Conservation (phyloP, 2,888 invertebrate genomes). For the Spisula solida region DNA sequence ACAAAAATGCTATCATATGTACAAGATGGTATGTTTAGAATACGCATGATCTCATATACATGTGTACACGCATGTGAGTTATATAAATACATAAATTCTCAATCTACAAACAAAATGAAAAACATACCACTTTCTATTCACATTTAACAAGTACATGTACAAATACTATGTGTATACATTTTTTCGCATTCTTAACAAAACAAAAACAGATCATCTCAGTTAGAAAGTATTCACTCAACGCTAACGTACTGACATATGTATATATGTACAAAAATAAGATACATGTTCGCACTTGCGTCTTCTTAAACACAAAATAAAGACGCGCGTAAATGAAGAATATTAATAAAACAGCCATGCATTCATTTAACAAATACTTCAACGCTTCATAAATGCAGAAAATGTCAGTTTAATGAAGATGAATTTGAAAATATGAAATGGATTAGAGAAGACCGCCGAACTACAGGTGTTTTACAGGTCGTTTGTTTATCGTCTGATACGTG, state of each 20-base stretch:
- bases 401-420: not conserved
- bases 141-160: not conserved
- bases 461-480: not conserved
- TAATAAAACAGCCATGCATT: not conserved
- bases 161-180: not conserved
- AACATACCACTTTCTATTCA: not conserved
- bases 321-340: not conserved
- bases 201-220: not conserved
- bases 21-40: not conserved
- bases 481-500: not conserved
- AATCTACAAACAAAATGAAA: not conserved
- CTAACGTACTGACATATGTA: too few relatives aligned
- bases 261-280: not conserved
- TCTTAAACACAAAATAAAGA: not conserved
- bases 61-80: not conserved
- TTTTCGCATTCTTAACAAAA: slow-evolving; percentile 2
- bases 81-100: not conserved
- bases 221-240: not conserved
- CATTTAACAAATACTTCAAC: too few relatives aligned
- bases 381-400: not conserved
- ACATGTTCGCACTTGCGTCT: not conserved
- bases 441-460: not conserved
- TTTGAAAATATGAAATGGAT: not conserved
- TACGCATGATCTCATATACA: not conserved
- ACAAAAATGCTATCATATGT: slow-evolving; percentile 23